These are phyloP conservation scores for Sorex araneus DNA, from an alignment of 2,113 vertebrate genomes.

Conservation along the genomic window DNA sequence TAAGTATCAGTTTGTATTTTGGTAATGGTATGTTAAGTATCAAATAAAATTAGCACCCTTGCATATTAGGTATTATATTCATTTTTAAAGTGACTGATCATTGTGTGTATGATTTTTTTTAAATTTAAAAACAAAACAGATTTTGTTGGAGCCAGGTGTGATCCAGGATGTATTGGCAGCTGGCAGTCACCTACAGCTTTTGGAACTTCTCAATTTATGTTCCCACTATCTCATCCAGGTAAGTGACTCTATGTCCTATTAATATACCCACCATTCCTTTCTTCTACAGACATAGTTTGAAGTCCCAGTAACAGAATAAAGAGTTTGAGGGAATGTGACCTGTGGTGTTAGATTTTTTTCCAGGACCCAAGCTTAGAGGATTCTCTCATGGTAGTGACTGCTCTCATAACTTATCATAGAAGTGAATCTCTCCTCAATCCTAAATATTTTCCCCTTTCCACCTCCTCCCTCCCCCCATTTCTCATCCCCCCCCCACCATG, in stretches of 20 bases:
- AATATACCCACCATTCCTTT: background rate
- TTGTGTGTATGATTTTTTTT: constrained; percentile 29
- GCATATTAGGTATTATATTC: background rate
- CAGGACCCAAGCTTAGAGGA: background rate
- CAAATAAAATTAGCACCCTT: constrained; percentile 33
- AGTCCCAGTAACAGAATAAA: background rate
- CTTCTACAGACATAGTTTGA: background rate
- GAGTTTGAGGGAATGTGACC: background rate
- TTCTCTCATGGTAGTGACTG: background rate
- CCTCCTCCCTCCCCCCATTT: background rate
- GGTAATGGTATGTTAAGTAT: background rate
- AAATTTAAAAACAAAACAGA: constrained; percentile 87
- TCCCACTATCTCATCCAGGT: constrained; percentile 99
- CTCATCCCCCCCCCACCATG: background rate
- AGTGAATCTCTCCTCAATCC: background rate
- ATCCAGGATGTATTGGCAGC: constrained; percentile 98
- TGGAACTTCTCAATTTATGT: constrained; percentile 98
- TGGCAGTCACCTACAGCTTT: constrained; percentile 97
- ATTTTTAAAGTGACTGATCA: constrained; percentile 61
- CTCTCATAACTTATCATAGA: background rate
- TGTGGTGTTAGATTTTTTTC: background rate
- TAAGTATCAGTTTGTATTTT: background rate
- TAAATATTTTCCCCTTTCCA: background rate
- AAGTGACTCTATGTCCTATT: constrained; percentile 64
- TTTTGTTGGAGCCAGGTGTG: constrained; percentile 95